Evolutionary conservation across 2,113 vertebrate genomes (phyloP).

Genomic region (Manacus vitellinus): DNA sequence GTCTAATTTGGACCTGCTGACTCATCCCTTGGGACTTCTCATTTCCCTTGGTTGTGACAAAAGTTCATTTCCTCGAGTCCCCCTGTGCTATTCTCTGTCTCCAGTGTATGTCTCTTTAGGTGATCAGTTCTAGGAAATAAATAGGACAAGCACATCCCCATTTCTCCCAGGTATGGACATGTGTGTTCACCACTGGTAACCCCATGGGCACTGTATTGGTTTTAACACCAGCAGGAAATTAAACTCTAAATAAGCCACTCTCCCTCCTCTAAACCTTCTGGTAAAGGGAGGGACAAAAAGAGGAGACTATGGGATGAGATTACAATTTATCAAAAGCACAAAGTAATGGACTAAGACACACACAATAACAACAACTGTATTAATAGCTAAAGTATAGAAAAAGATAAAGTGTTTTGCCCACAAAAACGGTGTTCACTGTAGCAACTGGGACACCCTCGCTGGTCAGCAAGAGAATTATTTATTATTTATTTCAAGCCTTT

Average conservation of each 20-base stretch:
- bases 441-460: too few species aligned
- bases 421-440: neutral
- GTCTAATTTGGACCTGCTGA: neutral
- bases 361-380: neutral
- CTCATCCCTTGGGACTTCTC: neutral
- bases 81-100: neutral
- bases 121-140: neutral
- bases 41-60: neutral
- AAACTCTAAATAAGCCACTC: neutral
- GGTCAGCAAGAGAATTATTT: too few species aligned
- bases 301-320: neutral
- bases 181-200: neutral
- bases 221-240: neutral
- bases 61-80: neutral
- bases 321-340: neutral
- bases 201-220: neutral
- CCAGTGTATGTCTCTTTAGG: neutral
- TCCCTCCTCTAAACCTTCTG: neutral
- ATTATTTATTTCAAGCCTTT: too few species aligned
- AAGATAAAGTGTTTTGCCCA: neutral
- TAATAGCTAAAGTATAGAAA: neutral
- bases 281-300: neutral
- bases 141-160: neutral
- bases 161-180: neutral
- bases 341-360: neutral